Conservation (phyloP, 2,113 vertebrate species). For the Sus scrofa region T2T-Sscrofa CM000830.6:48467501-48468000, state of each 20-base stretch:
- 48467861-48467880: constrained; percentile 1
- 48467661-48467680: constrained; percentile 47
- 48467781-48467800: constrained; percentile 91
- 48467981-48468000: neutral
- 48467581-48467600: neutral
- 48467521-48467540: neutral
- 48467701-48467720: constrained; percentile 89
- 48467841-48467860: constrained; percentile 22
- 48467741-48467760: constrained; percentile 90
- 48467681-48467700: constrained; percentile 34
- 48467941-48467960: neutral
- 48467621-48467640: constrained; percentile 17
- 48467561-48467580: constrained; percentile 17
- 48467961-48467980: neutral
- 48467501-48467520: neutral
- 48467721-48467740: constrained; percentile 91
- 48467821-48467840: constrained; percentile 55
- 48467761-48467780: constrained; percentile 90
- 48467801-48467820: constrained; percentile 92
- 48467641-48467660: neutral
- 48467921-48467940: neutral
- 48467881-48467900: constrained; percentile 43
- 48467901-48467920: neutral
- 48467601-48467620: constrained; percentile 46
- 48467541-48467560: constrained; percentile 10